These are phyloP conservation scores for Papilio protenor DNA, from an alignment of 2,888 invertebrate genomes.

Conservation along the genomic window DNA sequence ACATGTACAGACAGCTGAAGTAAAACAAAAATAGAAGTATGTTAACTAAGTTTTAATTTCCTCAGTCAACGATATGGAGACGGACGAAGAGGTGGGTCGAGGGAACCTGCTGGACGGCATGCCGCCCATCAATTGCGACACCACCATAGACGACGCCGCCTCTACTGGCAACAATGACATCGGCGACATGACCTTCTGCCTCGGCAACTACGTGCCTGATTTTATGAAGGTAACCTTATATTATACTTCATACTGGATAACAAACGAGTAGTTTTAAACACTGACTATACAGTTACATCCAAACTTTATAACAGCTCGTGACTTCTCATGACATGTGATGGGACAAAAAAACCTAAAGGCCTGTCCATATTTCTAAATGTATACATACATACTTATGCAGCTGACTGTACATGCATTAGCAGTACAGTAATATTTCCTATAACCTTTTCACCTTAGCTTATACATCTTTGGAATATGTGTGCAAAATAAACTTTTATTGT, in stretches of 20 bases:
- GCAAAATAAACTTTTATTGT: too few relatives aligned
- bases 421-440: too few relatives aligned
- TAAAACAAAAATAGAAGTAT: not conserved
- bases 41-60: slow-evolving; percentile 1
- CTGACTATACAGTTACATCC: not conserved
- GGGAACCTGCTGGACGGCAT: slow-evolving; percentile 70
- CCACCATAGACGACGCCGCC: slow-evolving; percentile 64
- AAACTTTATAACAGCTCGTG: not conserved
- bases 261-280: too few relatives aligned
- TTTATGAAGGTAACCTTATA: slow-evolving; percentile 88
- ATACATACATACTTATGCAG: too few relatives aligned
- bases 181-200: slow-evolving; percentile 93
- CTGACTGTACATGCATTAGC: too few relatives aligned
- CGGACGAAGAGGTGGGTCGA: slow-evolving; percentile 68
- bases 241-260: not conserved
- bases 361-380: too few relatives aligned
- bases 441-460: too few relatives aligned
- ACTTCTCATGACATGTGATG: too few relatives aligned
- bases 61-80: slow-evolving; percentile 65
- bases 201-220: slow-evolving; percentile 93
- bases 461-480: too few relatives aligned
- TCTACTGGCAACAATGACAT: slow-evolving; percentile 84
- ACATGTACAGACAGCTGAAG: too few relatives aligned
- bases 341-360: too few relatives aligned
- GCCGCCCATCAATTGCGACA: slow-evolving; percentile 72